Percentiles rank a stretch among this genome's conserved stretches.
Evolutionary conservation across 2,113 vertebrate species (phyloP).

Genomic region (Ameiurus melas): DNA sequence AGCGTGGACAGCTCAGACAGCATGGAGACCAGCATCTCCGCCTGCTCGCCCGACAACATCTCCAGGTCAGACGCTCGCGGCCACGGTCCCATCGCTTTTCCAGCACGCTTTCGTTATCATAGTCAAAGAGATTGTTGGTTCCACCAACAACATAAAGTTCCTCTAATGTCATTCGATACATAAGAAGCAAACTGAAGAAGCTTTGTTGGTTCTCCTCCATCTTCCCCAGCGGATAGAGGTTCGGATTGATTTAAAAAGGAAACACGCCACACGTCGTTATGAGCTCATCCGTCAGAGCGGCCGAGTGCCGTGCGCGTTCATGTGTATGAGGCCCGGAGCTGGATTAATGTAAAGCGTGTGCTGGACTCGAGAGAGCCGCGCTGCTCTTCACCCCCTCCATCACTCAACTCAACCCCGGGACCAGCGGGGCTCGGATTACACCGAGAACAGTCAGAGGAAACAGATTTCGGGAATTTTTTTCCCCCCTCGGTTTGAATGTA

Average conservation of each 20-base stretch:
- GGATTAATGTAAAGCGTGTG: conserved; percentile 50
- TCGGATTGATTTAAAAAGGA: not conserved
- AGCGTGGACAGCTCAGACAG: conserved; percentile 93
- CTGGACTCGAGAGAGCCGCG: conserved; percentile 24
- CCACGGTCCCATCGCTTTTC: too few relatives aligned
- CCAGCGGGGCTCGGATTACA: conserved; percentile 46
- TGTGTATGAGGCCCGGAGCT: conserved; percentile 18
- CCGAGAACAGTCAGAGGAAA: conserved; percentile 52
- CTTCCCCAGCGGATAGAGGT: not conserved
- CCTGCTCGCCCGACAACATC: conserved; percentile 93
- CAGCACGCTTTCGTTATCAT: not conserved
- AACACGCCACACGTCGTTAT: not conserved
- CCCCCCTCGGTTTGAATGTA: conserved; percentile 51
- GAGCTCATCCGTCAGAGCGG: conserved; percentile 24
- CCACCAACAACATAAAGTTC: not conserved
- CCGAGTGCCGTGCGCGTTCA: conserved; percentile 4
- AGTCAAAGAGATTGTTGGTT: not conserved
- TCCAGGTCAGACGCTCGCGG: conserved; percentile 78
- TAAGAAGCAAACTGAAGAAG: not conserved
- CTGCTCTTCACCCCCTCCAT: conserved; percentile 32
- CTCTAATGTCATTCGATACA: not conserved
- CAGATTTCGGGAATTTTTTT: conserved; percentile 35
- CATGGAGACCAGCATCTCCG: conserved; percentile 95
- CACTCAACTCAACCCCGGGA: conserved; percentile 27
- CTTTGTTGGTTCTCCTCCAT: not conserved